Evolutionary conservation across 2,797 vertebrate species (phyloP).

Genomic region (Nothura maculosa): DNA sequence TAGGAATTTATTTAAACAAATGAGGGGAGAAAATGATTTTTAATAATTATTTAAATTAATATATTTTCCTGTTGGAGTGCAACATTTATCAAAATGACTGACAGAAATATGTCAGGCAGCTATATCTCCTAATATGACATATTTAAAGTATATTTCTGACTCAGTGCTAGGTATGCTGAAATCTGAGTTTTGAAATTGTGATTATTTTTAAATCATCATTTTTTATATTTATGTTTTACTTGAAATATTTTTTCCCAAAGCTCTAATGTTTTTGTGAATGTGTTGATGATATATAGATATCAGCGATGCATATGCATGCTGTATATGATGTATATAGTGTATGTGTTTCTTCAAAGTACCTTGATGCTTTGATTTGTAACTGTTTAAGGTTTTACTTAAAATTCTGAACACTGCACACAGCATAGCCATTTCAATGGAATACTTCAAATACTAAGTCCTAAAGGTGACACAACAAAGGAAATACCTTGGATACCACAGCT

Average conservation of each 20-base stretch:
- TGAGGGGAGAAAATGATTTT: background rate
- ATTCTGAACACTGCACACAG: constrained; percentile 67
- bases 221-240: constrained; percentile 32
- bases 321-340: constrained; percentile 27
- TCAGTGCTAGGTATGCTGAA: constrained; percentile 4
- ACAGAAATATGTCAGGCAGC: background rate
- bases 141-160: constrained; percentile 13
- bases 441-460: constrained; percentile 78
- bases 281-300: constrained; percentile 22
- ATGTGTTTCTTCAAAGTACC: constrained; percentile 63
- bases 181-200: background rate
- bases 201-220: background rate
- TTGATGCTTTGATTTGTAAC: constrained; percentile 70
- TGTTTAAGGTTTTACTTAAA: constrained; percentile 79
- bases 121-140: background rate
- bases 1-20: background rate
- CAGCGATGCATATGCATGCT: constrained; percentile 48
- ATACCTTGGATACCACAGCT: constrained; percentile 57
- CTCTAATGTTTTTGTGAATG: background rate
- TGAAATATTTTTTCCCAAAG: constrained; percentile 35
- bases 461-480: constrained; percentile 76
- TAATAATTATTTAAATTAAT: constrained; percentile 15
- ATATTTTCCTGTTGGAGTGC: background rate
- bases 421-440: constrained; percentile 72
- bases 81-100: background rate